Conservation (phyloP, 2,888 invertebrate species). For the Apotomis betuletana region DNA sequence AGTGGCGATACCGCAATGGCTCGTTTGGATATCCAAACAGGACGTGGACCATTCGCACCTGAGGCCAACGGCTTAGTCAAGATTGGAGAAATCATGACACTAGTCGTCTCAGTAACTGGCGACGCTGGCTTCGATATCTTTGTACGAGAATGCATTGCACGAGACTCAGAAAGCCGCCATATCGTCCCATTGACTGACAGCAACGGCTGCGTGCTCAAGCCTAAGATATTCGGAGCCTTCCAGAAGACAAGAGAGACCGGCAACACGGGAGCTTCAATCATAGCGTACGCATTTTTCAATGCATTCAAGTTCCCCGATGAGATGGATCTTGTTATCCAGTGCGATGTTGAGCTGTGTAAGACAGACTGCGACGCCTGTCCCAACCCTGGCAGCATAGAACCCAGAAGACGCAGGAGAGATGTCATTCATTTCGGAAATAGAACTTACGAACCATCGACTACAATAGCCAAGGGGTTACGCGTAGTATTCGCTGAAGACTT, state of each 20-base stretch:
- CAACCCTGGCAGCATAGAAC: slow-evolving; percentile 84
- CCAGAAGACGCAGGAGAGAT: slow-evolving; percentile 74
- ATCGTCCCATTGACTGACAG: slow-evolving; percentile 88
- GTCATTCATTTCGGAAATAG: slow-evolving; percentile 75
- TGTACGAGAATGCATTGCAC: slow-evolving; percentile 90
- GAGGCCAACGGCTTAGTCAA: slow-evolving; percentile 90
- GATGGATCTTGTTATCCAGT: slow-evolving; percentile 92
- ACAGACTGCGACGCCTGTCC: slow-evolving; percentile 90
- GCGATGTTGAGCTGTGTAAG: slow-evolving; percentile 92
- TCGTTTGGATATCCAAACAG: slow-evolving; percentile 89
- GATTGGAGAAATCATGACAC: slow-evolving; percentile 91
- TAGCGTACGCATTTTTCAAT: slow-evolving; percentile 91
- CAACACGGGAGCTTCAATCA: slow-evolving; percentile 88
- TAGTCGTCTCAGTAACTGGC: slow-evolving; percentile 91
- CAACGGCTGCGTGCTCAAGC: slow-evolving; percentile 90
- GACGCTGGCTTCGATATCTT: slow-evolving; percentile 91
- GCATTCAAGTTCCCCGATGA: slow-evolving; percentile 93
- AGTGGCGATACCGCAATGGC: slow-evolving; percentile 93
- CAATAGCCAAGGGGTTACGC: slow-evolving; percentile 85
- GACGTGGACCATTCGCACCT: slow-evolving; percentile 90
- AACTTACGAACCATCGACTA: slow-evolving; percentile 83
- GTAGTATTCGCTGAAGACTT: slow-evolving; percentile 89
- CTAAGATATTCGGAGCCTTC: slow-evolving; percentile 91
- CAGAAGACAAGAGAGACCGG: slow-evolving; percentile 90
- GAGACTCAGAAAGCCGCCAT: slow-evolving; percentile 87